A percentile compares a stretch with the other conserved stretches of the same genome.
Conservation (phyloP, 2,888 invertebrate genomes). For the Hypselothyrea guttata region DNA sequence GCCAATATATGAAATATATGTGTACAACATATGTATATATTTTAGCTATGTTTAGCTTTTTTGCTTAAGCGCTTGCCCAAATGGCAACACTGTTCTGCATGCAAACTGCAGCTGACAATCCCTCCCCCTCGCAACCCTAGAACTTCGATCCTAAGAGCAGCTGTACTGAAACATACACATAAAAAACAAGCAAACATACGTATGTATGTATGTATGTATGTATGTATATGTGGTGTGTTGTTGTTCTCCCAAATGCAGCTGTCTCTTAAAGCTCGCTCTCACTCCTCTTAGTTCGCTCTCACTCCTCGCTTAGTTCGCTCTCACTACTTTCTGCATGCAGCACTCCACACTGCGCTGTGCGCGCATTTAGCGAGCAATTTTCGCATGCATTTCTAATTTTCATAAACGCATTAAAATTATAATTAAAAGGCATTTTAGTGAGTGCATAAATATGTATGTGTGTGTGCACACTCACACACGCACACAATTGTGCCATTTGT, state of each 20-base stretch:
- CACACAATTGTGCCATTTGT: neutral
- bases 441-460: neutral
- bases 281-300: neutral
- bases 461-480: neutral
- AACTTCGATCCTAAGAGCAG: conserved; percentile 30
- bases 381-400: conserved; percentile 72
- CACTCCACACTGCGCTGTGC: conserved; percentile 1
- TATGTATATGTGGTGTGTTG: neutral
- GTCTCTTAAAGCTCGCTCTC: conserved; percentile 5
- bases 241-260: conserved; percentile 1
- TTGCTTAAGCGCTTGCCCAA: too few species aligned
- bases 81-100: too few species aligned
- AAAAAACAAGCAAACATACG: neutral
- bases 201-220: neutral
- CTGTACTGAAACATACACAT: conserved; percentile 23
- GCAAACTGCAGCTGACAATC: conserved; percentile 31
- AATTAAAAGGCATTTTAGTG: conserved; percentile 68
- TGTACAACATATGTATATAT: too few species aligned
- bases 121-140: conserved; percentile 28
- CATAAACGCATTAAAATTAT: conserved; percentile 79
- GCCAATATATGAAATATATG: too few species aligned
- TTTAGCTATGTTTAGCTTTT: too few species aligned
- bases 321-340: neutral
- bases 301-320: conserved; percentile 5
- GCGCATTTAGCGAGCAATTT: conserved; percentile 62